Conservation (phyloP, 1,140 invertebrate species). For the Drosophila lini region DNA sequence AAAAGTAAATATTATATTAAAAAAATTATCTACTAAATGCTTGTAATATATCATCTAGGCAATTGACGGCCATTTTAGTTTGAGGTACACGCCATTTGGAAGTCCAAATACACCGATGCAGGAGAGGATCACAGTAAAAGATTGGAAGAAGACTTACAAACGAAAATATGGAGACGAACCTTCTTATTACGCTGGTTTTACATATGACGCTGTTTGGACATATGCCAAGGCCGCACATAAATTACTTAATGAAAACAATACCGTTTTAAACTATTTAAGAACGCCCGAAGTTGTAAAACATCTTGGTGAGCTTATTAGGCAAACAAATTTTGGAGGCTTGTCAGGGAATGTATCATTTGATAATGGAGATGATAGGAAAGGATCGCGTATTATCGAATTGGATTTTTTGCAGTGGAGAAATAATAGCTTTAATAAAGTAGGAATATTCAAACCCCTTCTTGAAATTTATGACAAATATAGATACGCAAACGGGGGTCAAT, state of each 20-base stretch:
- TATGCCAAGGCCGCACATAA: slow-evolving; percentile 88
- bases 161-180: slow-evolving; percentile 1
- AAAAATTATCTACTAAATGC: not conserved
- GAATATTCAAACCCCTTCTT: slow-evolving; percentile 87
- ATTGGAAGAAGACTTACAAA: slow-evolving; percentile 85
- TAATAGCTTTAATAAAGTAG: slow-evolving; percentile 86
- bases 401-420: slow-evolving; percentile 90
- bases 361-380: slow-evolving; percentile 70
- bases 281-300: slow-evolving; percentile 83
- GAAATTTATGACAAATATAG: slow-evolving; percentile 40
- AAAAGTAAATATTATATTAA: slow-evolving; percentile 32
- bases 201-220: slow-evolving; percentile 94
- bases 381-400: slow-evolving; percentile 89
- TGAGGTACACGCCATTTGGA: slow-evolving; percentile 89
- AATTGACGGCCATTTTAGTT: slow-evolving; percentile 90
- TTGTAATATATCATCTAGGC: slow-evolving; percentile 84
- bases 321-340: slow-evolving; percentile 90
- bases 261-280: slow-evolving; percentile 79
- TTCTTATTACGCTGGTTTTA: slow-evolving; percentile 89
- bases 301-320: slow-evolving; percentile 86
- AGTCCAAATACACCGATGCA: slow-evolving; percentile 87
- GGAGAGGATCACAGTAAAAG: slow-evolving; percentile 87
- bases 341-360: slow-evolving; percentile 91
- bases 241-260: slow-evolving; percentile 43
- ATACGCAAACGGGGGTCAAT: slow-evolving; percentile 77